Conservation (phyloP, 2,113 vertebrate species). For the Rhea pennata region DNA sequence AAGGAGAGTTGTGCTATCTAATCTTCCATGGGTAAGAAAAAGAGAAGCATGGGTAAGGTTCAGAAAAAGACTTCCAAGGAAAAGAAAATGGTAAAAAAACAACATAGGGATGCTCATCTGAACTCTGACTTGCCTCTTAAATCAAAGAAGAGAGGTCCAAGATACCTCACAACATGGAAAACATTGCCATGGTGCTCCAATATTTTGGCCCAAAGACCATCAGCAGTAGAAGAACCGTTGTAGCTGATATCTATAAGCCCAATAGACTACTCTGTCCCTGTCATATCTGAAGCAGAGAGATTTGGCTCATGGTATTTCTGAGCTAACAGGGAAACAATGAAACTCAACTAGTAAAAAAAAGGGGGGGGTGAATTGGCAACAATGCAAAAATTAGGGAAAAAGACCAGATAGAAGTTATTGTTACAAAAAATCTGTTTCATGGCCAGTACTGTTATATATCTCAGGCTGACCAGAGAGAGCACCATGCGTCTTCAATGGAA, state of each 20-base stretch:
- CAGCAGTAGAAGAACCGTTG: accelerated
- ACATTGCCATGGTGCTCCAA: background rate
- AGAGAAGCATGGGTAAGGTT: background rate
- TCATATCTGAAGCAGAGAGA: background rate
- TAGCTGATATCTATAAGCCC: accelerated
- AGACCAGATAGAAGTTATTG: constrained; percentile 31
- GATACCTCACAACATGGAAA: background rate
- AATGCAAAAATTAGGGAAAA: background rate
- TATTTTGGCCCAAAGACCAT: background rate
- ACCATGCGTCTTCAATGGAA: constrained; percentile 9
- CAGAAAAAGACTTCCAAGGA: background rate
- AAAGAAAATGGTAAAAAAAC: background rate
- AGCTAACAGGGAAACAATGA: constrained; percentile 48
- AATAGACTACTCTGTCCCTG: background rate
- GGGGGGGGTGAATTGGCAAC: constrained; percentile 1
- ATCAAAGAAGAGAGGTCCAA: background rate
- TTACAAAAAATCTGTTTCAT: constrained; percentile 33
- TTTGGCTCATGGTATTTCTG: constrained; percentile 5
- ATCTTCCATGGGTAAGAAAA: background rate
- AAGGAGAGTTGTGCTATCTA: background rate
- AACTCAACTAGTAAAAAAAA: background rate
- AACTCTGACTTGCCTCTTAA: background rate
- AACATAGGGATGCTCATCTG: background rate
- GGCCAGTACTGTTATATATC: constrained; percentile 30
- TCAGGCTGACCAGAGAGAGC: background rate